Base-by-base conservation (phyloP, 2,888 invertebrate species). In the Steinernema hermaphroditum region DNA sequence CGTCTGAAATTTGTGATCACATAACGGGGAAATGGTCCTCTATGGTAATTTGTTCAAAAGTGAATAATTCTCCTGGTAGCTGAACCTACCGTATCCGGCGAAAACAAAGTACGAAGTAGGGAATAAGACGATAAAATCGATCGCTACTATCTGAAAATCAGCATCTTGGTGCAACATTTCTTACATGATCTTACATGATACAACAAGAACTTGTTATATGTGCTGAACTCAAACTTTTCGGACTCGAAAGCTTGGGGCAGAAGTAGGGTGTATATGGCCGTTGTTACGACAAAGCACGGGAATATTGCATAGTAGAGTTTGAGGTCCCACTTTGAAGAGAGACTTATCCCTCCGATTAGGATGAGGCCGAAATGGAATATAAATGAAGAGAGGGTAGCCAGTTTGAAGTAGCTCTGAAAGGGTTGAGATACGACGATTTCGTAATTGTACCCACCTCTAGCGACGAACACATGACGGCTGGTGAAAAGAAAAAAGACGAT, bases 341-440 rank as follows among this genome's bases (percentile, higher is more conserved):
- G 14, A 12, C 32, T 32, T 16, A 62, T 32, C 4, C 62, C 62
- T 62, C 62, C 62, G 4, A 62, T 8, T 6, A 62, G 62, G 34
- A 62, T 62, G 27, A 62, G 29, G 27, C 32, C 62, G 27, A 62
- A 32, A n/a, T 62, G 62, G 62, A 62, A 62, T 16, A 62, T 12
- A 34, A 29, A 62, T 16, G 62, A 62, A 16, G 29, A 12, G 22
- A 29, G 12, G 16, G 32, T 32, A 12, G 27, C 29, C 12, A 27
- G 12, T 27, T 54, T 54, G 54, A 54, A 54, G 22, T 16, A 16
- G 16, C 46, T n/a, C 46, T 46, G 16, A 19, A 24, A 22, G 12
- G 4, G 19, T 1, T 12, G 22, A 2, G 1, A 22, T 22, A 22
- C n/a, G 24, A 46, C 24, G 24, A 50, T 50, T 22, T 16, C 4